phyloP scores from a whole-genome alignment of 2,888 invertebrate genomes.

The Trissolcus brochymenae region DNA sequence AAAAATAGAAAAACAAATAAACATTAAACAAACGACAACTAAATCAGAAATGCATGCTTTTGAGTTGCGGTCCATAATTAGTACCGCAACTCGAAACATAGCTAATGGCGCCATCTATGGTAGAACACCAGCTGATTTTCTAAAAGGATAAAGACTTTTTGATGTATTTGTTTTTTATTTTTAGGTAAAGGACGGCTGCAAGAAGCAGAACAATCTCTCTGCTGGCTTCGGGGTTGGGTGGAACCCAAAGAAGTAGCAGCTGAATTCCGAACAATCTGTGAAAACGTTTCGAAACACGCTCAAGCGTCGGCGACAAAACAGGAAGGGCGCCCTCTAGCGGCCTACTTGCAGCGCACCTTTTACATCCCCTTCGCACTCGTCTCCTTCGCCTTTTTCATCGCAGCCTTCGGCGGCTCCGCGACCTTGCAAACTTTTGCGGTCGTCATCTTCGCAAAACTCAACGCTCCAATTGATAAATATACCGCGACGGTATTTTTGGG shows the following conservation, averaged over 20 bases:
- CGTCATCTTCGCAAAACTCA: conserved; percentile 83
- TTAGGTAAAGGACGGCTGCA: conserved; percentile 79
- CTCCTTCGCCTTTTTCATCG: conserved; percentile 83
- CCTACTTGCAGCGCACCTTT: conserved; percentile 81
- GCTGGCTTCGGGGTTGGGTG: conserved; percentile 90
- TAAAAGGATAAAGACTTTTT: too few relatives aligned
- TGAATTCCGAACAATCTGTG: conserved; percentile 79
- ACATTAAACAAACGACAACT: too few relatives aligned
- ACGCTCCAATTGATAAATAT: conserved; percentile 86
- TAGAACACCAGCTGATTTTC: too few relatives aligned
- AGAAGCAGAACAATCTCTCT: conserved; percentile 83
- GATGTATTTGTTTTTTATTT: background rate
- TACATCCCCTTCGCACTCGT: conserved; percentile 83
- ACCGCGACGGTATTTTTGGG: conserved; percentile 86
- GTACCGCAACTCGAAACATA: too few relatives aligned
- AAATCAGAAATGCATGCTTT: too few relatives aligned
- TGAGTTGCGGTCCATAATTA: too few relatives aligned
- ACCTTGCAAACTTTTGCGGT: conserved; percentile 86
- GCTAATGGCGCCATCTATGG: too few relatives aligned
- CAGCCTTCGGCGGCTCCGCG: conserved; percentile 86
- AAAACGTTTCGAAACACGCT: conserved; percentile 71
- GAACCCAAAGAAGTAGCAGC: conserved; percentile 79
- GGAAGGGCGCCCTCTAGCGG: conserved; percentile 66
- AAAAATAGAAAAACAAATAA: too few relatives aligned
- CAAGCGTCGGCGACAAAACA: conserved; percentile 6